phyloP scores from a whole-genome alignment of 1,140 invertebrate species.

The Atta cephalotes region DNA sequence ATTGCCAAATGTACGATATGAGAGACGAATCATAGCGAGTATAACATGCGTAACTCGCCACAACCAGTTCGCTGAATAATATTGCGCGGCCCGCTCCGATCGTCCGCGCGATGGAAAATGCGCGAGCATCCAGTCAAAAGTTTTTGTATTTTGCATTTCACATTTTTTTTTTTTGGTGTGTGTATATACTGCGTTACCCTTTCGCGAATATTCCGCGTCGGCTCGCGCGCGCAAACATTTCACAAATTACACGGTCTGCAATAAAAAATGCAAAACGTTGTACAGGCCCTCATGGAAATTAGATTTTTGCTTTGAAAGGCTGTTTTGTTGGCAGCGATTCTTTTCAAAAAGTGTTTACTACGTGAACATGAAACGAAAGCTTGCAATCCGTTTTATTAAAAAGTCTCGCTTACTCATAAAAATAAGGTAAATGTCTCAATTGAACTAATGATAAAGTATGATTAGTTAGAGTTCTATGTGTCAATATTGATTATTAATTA shows the following conservation, averaged over 20 bases:
- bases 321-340: slow-evolving; percentile 57
- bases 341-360: slow-evolving; percentile 52
- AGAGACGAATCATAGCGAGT: slow-evolving; percentile 43
- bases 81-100: slow-evolving; percentile 31
- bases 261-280: slow-evolving; percentile 62
- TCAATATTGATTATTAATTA: too few species aligned
- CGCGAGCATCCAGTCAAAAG: slow-evolving; percentile 54
- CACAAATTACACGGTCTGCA: slow-evolving; percentile 60
- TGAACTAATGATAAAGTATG: too few species aligned
- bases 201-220: slow-evolving; percentile 54
- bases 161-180: slow-evolving; percentile 29
- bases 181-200: slow-evolving; percentile 25
- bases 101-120: slow-evolving; percentile 54
- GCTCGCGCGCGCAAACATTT: slow-evolving; percentile 57
- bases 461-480: too few species aligned
- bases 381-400: slow-evolving; percentile 51
- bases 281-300: slow-evolving; percentile 57
- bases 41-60: slow-evolving; percentile 43
- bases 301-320: slow-evolving; percentile 62
- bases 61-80: slow-evolving; percentile 55
- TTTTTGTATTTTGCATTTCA: slow-evolving; percentile 63
- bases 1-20: slow-evolving; percentile 28
- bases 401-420: slow-evolving; percentile 9
- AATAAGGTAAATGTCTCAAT: neutral
- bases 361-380: slow-evolving; percentile 16